These are phyloP conservation scores for Oscheius myriophilus DNA, from an alignment of 2,888 invertebrate genomes.

Conservation along the genomic window DNA sequence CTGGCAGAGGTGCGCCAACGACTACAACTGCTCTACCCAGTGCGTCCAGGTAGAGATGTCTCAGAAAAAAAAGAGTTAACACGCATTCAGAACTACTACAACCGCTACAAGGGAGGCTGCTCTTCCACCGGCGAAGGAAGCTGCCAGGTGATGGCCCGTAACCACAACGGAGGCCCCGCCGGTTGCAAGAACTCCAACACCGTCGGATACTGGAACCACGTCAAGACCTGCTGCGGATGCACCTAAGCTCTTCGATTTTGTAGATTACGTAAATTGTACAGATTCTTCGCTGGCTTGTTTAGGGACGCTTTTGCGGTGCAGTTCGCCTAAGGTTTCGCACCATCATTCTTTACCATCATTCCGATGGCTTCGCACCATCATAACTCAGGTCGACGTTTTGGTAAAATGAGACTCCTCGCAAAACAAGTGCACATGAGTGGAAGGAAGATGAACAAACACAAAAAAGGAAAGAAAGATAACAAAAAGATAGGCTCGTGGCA, in stretches of 20 bases:
- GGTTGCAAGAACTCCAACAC: slow-evolving; percentile 61
- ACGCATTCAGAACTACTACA: slow-evolving; percentile 56
- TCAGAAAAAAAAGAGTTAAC: background rate
- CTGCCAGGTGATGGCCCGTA: slow-evolving; percentile 53
- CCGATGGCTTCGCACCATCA: background rate
- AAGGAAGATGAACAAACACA: too few species aligned
- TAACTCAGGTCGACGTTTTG: background rate
- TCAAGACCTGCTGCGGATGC: slow-evolving; percentile 56
- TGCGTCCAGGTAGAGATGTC: slow-evolving; percentile 24
- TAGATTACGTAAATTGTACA: too few species aligned
- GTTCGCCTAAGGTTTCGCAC: background rate
- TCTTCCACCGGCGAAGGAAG: slow-evolving; percentile 46
- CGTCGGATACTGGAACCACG: slow-evolving; percentile 59
- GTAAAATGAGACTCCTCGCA: too few species aligned
- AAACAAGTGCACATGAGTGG: too few species aligned
- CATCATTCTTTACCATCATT: background rate
- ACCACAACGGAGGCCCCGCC: slow-evolving; percentile 62
- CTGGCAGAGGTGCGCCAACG: slow-evolving; percentile 30
- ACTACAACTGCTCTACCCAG: slow-evolving; percentile 30
- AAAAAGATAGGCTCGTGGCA: too few species aligned
- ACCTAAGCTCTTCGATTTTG: slow-evolving; percentile 32
- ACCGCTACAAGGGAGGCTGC: slow-evolving; percentile 55
- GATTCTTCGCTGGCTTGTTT: too few species aligned
- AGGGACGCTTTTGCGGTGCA: background rate
- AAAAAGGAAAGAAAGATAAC: too few species aligned